Evolutionary conservation across 1,140 invertebrate genomes (phyloP), one percentile per base, ranked within the genome.

Genomic region (Alviniconcha marisindica): DNA sequence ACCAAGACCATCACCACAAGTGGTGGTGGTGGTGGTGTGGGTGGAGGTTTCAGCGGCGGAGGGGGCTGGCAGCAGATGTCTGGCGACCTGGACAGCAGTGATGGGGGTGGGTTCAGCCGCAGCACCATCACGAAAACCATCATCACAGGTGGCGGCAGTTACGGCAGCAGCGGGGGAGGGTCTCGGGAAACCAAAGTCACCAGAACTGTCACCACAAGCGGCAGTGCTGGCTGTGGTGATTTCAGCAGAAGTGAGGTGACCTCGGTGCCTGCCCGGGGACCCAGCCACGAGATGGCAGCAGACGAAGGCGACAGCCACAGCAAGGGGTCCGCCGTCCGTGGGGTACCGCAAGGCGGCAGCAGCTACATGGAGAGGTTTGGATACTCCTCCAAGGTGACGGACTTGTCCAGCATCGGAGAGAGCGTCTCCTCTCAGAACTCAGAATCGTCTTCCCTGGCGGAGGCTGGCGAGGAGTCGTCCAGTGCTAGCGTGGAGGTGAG

Each of bases 291-390:
- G 28, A 33, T 15, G 28, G 28, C 28, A 33, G 18, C 5, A 10
- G 44, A 48, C 44, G 44, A 48, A 18, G 5, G 18, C 44, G n/a
- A 69, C 63, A 69, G 63, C 63, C 31, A 69, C 28, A 69, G 10
- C 4, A 14, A 69, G 63, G 24, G 12, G 28, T 24, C 21, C 7
- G 24, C 18, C 7, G 1, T 71, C 10, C 38, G 15, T 12, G 36
- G 73, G 12, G 40, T 31, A 31, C 73, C 31, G 3, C n/a, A 38
- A 5, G 78, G 78, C 0, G 77, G 78, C 15, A 44, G 31, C n/a
- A 69, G 78, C 56, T 80, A 80, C 60, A 21, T 80, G 40, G 78
- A 80, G 60, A 80, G 78, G 40, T 80, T 80, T 33, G 78, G 78
- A 36, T 80, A n/a, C n/a, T n/a, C n/a, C n/a, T n/a, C n/a, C n/a